Conservation (phyloP, 1,140 invertebrate genomes). For the Spodoptera frugiperda region DNA sequence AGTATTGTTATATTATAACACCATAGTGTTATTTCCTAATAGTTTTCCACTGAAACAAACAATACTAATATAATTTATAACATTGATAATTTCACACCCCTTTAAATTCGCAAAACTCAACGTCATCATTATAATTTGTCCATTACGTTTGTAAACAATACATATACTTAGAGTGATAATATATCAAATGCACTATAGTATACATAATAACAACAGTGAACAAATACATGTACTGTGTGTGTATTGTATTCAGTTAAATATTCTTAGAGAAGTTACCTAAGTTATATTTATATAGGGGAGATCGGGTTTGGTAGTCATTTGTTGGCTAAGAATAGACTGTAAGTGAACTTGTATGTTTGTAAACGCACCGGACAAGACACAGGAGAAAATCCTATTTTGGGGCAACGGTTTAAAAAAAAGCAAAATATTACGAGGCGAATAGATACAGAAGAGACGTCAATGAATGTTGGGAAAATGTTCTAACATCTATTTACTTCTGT, state of each 20-base stretch:
- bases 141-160: conserved; percentile 42
- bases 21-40: neutral
- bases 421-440: no score
- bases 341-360: no score
- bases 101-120: conserved; percentile 78
- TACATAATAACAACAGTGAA: conserved; percentile 47
- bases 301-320: no score
- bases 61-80: conserved; percentile 51
- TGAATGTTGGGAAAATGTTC: no score
- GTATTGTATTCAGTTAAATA: neutral
- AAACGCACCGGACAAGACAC: no score
- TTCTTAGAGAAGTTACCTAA: neutral
- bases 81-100: conserved; percentile 63
- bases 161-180: conserved; percentile 46
- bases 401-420: no score
- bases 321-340: no score
- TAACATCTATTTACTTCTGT: no score
- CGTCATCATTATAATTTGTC: conserved; percentile 47
- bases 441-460: no score
- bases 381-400: no score
- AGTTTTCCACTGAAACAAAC: neutral
- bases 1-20: neutral
- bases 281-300: neutral
- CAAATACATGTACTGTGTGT: conserved; percentile 13
- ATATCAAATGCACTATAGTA: conserved; percentile 42